Conservation (phyloP, 2,797 vertebrate genomes). For the Anabas testudineus region DNA sequence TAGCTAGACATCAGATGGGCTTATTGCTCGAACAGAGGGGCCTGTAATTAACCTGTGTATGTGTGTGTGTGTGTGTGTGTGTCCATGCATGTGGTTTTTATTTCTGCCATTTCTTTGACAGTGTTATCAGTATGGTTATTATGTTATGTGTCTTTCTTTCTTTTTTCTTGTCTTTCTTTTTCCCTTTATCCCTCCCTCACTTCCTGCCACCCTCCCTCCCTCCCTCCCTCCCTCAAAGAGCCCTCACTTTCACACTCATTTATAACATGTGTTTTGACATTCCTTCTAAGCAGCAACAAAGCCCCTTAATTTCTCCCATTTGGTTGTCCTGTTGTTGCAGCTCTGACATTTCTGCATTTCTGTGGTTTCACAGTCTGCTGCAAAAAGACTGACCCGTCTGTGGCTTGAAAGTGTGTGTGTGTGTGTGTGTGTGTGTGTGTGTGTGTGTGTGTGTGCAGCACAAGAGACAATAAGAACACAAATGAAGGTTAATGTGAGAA, state of each 20-base stretch:
- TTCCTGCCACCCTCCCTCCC: background rate
- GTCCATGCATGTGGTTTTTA: conserved; percentile 61
- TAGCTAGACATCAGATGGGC: conserved; percentile 50
- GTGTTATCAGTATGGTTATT: conserved; percentile 5
- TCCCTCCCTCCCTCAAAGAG: conserved; percentile 24
- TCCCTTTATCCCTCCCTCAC: background rate
- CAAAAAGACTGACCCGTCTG: conserved; percentile 58
- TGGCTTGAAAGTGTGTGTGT: conserved; percentile 1
- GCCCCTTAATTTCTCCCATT: conserved; percentile 72
- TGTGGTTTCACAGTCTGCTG: conserved; percentile 61
- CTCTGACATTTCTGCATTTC: conserved; percentile 57
- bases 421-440: background rate
- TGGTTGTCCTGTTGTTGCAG: conserved; percentile 56
- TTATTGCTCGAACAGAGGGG: conserved; percentile 41
- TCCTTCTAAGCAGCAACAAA: conserved; percentile 69
- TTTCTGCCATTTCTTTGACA: no score
- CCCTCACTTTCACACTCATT: conserved; percentile 59
- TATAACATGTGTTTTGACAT: conserved; percentile 75
- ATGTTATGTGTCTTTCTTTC: background rate
- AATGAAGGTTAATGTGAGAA: conserved; percentile 43
- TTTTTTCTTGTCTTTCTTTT: background rate
- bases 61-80: conserved; percentile 23
- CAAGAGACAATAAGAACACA: conserved; percentile 3
- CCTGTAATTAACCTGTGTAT: conserved; percentile 12
- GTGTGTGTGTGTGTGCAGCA: background rate